Evolutionary conservation across 2,113 vertebrate species (phyloP).

Genomic region (Pelusios castaneus): DNA sequence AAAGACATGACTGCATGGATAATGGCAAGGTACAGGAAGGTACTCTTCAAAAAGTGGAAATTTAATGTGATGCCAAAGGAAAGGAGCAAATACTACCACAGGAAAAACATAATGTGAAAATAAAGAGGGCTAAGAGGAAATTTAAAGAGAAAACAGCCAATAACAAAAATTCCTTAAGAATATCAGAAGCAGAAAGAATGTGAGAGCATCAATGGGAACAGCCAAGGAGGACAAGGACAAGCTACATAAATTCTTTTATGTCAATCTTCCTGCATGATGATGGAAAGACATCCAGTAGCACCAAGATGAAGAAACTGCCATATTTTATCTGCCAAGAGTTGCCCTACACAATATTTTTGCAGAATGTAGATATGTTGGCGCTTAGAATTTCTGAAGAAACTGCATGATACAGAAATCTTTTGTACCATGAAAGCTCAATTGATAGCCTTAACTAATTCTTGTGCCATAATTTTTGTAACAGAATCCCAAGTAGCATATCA

Average conservation of each 20-base stretch:
- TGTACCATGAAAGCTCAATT: background rate
- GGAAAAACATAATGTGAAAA: background rate
- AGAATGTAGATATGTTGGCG: background rate
- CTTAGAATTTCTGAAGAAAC: constrained; percentile 23
- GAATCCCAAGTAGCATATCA: too few species aligned
- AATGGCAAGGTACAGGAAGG: background rate
- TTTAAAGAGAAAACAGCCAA: background rate
- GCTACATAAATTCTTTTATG: constrained; percentile 12
- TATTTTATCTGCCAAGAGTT: background rate
- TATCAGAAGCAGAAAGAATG: background rate
- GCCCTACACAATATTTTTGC: background rate
- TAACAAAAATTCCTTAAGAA: background rate
- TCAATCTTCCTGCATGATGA: background rate
- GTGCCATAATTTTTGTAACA: background rate
- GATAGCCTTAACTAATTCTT: background rate
- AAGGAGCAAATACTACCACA: rapidly evolving
- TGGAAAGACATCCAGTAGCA: background rate
- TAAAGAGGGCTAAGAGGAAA: background rate
- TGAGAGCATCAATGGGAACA: background rate
- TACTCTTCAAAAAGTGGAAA: background rate
- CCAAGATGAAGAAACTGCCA: background rate
- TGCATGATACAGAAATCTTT: background rate
- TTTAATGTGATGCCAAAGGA: background rate
- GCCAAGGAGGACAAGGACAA: background rate
- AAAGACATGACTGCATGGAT: background rate